Percentiles rank a stretch among this genome's conserved stretches.
These are phyloP conservation scores for Albula goreensis DNA, from an alignment of 2,113 vertebrate species.

Conservation along the genomic window DNA sequence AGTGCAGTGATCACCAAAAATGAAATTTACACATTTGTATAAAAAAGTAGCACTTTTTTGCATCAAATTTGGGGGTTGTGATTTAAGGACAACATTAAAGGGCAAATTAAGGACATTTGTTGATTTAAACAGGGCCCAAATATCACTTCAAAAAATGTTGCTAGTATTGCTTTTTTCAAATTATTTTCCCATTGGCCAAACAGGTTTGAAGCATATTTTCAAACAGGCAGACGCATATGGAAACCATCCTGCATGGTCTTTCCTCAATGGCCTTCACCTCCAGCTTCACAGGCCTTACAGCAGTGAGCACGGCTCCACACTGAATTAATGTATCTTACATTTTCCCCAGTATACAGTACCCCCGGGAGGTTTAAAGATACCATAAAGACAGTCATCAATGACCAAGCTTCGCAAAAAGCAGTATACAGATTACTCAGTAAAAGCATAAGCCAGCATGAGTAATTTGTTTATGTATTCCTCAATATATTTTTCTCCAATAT, in stretches of 20 bases:
- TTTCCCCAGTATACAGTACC: background rate
- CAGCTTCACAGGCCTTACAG: background rate
- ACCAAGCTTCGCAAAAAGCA: background rate
- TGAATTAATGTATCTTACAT: background rate
- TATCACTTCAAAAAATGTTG: no score
- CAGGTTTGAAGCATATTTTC: background rate
- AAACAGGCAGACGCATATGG: background rate
- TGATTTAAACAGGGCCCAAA: no score
- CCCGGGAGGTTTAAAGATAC: slow-evolving; percentile 46
- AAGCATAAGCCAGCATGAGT: background rate
- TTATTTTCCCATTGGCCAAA: background rate
- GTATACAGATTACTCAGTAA: background rate
- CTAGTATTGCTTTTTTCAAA: background rate
- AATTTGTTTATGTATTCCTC: slow-evolving; percentile 1
- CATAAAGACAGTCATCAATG: slow-evolving; percentile 5
- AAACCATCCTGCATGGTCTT: background rate
- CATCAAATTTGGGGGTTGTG: no score
- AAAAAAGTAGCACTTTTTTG: no score
- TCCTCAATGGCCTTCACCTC: background rate
- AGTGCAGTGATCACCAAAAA: background rate
- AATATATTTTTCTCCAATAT: slow-evolving; percentile 16
- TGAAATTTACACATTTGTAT: no score
- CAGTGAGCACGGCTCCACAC: background rate
- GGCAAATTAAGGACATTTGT: no score
- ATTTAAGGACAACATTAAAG: no score